These are phyloP conservation scores for Drosophila arizonae DNA, from an alignment of 1,140 invertebrate genomes.

Conservation along the genomic window DNA sequence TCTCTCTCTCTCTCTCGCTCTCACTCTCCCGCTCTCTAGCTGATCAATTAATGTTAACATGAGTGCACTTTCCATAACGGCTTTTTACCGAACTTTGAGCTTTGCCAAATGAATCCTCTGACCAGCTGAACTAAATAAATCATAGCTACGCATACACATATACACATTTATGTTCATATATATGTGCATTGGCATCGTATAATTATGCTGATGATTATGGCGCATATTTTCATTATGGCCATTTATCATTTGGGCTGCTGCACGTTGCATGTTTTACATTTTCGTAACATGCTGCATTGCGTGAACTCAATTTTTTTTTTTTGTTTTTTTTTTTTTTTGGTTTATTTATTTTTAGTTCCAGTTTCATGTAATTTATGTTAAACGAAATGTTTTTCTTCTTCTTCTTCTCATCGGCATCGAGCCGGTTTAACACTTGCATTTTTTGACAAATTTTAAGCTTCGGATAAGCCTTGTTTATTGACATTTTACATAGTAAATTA, in stretches of 20 bases:
- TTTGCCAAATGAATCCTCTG: neutral
- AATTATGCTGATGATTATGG: conserved; percentile 50
- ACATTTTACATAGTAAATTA: conserved; percentile 31
- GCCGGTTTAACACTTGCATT: conserved; percentile 51
- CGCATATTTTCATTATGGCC: conserved; percentile 46
- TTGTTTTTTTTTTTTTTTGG: neutral
- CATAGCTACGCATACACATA: neutral
- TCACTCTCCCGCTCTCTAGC: conserved; percentile 21
- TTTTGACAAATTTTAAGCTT: conserved; percentile 43
- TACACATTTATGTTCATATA: neutral
- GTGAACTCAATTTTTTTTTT: conserved; percentile 27
- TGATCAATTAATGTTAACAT: conserved; percentile 67
- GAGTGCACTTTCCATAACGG: conserved; percentile 28
- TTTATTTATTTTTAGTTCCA: conserved; percentile 21
- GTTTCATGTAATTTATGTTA: conserved; percentile 44
- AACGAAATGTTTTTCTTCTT: conserved; percentile 25
- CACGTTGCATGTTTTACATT: conserved; percentile 58
- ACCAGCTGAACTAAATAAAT: conserved; percentile 1
- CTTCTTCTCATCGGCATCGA: conserved; percentile 6
- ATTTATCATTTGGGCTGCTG: conserved; percentile 58
- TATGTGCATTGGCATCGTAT: neutral
- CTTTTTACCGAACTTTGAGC: conserved; percentile 51
- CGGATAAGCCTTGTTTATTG: conserved; percentile 44
- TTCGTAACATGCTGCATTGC: conserved; percentile 46
- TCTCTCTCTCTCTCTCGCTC: neutral